Conservation (phyloP, 2,888 invertebrate genomes). For the Brachyptera putata region DNA sequence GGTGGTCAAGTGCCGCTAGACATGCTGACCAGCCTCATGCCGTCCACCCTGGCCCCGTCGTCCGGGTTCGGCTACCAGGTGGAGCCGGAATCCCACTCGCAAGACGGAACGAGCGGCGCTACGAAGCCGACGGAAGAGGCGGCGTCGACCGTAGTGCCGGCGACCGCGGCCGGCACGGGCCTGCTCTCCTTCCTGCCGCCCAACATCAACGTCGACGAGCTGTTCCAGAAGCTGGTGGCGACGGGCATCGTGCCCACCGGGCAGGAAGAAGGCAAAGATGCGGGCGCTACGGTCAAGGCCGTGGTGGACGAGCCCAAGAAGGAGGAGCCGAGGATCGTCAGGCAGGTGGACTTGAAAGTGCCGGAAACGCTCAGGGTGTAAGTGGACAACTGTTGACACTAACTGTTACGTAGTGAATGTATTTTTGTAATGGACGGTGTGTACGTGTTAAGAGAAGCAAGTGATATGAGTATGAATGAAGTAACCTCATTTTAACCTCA, state of each 20-base stretch:
- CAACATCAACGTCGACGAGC: slow-evolving; percentile 66
- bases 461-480: too few relatives aligned
- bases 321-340: slow-evolving; percentile 44
- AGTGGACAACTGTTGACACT: too few relatives aligned
- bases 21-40: slow-evolving; percentile 61
- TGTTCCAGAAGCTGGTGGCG: slow-evolving; percentile 80
- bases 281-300: too few relatives aligned
- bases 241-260: slow-evolving; percentile 65
- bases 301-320: slow-evolving; percentile 40
- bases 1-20: slow-evolving; percentile 47
- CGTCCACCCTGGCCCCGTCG: slow-evolving; percentile 56
- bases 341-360: slow-evolving; percentile 61
- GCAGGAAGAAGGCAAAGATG: slow-evolving; percentile 31
- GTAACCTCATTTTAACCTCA: too few relatives aligned
- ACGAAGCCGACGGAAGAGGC: background rate
- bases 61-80: slow-evolving; percentile 54
- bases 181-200: slow-evolving; percentile 30
- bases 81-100: slow-evolving; percentile 40
- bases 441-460: too few relatives aligned
- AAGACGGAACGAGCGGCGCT: slow-evolving; percentile 16
- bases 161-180: slow-evolving; percentile 42
- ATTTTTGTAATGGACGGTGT: too few relatives aligned
- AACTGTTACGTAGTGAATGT: too few relatives aligned
- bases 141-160: background rate
- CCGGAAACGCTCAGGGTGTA: slow-evolving; percentile 71